Evolutionary conservation across 2,888 invertebrate genomes (phyloP).

Genomic region (Zygaena filipendulae): DNA sequence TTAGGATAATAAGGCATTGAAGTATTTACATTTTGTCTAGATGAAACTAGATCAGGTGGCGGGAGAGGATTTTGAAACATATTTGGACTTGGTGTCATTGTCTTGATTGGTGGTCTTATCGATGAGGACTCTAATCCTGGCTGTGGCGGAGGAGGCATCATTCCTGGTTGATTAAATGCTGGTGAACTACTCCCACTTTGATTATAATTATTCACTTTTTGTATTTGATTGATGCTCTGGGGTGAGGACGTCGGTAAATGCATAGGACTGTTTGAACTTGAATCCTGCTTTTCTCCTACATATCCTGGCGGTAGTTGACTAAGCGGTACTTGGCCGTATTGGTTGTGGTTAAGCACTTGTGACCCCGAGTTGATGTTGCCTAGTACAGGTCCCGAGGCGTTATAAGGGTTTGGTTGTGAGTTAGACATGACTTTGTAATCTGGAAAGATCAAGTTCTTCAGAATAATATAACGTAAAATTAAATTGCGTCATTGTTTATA

Average conservation of each 20-base stretch:
- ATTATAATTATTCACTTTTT: slow-evolving; percentile 38
- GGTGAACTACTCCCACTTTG: slow-evolving; percentile 55
- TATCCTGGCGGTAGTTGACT: slow-evolving; percentile 42
- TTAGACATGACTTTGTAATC: slow-evolving; percentile 60
- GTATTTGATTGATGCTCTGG: slow-evolving; percentile 20
- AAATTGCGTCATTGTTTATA: too few relatives aligned
- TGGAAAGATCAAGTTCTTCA: slow-evolving; percentile 33
- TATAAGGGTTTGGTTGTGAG: slow-evolving; percentile 50
- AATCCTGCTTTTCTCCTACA: slow-evolving; percentile 39
- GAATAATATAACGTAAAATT: too few relatives aligned
- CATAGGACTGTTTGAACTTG: slow-evolving; percentile 45
- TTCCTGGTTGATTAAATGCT: slow-evolving; percentile 49
- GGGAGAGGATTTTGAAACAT: slow-evolving; percentile 21
- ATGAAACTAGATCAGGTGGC: too few relatives aligned
- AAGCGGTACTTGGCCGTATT: slow-evolving; percentile 34
- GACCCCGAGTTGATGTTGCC: slow-evolving; percentile 33
- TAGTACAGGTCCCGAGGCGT: slow-evolving; percentile 32
- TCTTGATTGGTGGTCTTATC: slow-evolving; percentile 23
- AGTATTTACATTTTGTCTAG: slow-evolving; percentile 28
- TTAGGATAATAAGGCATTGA: slow-evolving; percentile 29
- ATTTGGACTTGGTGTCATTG: slow-evolving; percentile 21
- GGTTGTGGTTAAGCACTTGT: slow-evolving; percentile 30
- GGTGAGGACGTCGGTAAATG: too few relatives aligned
- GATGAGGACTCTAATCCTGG: slow-evolving; percentile 38
- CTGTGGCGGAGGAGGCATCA: slow-evolving; percentile 28